Evolutionary conservation across 2,888 invertebrate species (phyloP).

Genomic region (Conus canariensis): DNA sequence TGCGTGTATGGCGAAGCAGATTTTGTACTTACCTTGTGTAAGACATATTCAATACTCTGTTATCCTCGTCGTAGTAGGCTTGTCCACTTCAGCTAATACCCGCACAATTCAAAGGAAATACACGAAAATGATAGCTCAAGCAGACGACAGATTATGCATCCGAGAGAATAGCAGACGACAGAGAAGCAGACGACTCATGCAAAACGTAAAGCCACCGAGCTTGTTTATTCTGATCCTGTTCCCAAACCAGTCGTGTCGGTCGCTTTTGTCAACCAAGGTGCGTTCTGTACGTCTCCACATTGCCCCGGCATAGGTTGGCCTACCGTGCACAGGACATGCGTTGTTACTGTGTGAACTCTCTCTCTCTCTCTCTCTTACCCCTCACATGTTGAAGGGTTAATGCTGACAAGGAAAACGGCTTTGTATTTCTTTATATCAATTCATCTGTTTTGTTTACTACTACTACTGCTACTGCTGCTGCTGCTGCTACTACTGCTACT

Average conservation of each 20-base stretch:
- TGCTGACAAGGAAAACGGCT: neutral
- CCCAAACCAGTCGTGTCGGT: neutral
- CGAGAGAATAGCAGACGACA: neutral
- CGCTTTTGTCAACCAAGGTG: too few relatives aligned
- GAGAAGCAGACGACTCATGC: neutral
- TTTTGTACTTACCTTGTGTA: neutral
- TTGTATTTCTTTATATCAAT: neutral
- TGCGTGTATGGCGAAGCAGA: neutral
- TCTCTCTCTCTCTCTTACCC: neutral
- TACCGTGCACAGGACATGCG: too few relatives aligned
- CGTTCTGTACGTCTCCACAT: too few relatives aligned
- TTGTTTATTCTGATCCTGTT: neutral
- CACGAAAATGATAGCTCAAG: neutral
- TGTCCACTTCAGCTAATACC: neutral
- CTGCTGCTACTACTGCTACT: too few relatives aligned
- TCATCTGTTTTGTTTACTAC: too few relatives aligned
- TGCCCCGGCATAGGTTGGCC: neutral
- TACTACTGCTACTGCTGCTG: too few relatives aligned
- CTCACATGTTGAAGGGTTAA: neutral
- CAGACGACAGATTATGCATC: neutral
- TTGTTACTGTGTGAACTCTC: neutral
- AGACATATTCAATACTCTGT: neutral
- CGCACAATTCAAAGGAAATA: neutral
- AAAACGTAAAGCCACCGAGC: neutral
- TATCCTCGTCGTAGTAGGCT: neutral